Evolutionary conservation across 2,113 vertebrate genomes (phyloP).

Genomic region (Corythornis vintsioides): DNA sequence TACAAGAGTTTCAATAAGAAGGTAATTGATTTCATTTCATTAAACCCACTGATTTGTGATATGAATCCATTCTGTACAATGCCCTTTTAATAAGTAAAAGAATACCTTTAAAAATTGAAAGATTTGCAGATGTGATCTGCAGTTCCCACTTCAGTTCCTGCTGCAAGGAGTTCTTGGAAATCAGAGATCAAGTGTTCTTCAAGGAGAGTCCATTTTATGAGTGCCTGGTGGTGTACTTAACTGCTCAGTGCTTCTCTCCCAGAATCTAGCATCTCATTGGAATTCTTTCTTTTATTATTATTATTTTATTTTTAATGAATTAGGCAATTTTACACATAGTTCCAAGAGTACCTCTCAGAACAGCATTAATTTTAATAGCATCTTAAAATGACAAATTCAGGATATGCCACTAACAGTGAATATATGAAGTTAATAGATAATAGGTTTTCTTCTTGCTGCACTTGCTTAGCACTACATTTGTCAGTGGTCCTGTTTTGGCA

Average conservation of each 20-base stretch:
- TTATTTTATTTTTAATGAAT: background rate
- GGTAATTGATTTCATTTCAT: slow-evolving; percentile 39
- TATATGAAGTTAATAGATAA: slow-evolving; percentile 11
- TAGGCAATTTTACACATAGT: slow-evolving; percentile 1
- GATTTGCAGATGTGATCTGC: slow-evolving; percentile 7
- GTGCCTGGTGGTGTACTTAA: background rate
- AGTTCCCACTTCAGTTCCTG: background rate
- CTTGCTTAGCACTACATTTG: background rate
- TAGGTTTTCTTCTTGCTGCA: background rate
- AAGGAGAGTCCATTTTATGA: background rate
- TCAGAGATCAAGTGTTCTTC: background rate
- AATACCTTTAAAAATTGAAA: slow-evolving; percentile 17
- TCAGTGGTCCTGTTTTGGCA: slow-evolving; percentile 27
- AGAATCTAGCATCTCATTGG: background rate
- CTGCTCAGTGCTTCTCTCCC: background rate
- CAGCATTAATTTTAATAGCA: slow-evolving; percentile 37
- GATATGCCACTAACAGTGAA: background rate
- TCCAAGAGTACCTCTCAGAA: slow-evolving; percentile 17
- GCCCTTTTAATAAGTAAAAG: slow-evolving; percentile 33
- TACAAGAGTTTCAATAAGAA: background rate
- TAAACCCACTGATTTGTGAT: background rate
- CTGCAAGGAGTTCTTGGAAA: slow-evolving; percentile 13
- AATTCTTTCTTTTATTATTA: background rate
- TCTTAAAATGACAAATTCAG: slow-evolving; percentile 37
- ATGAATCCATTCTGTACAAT: slow-evolving; percentile 8